Evolutionary conservation across 2,113 vertebrate species (phyloP), one percentile per base, ranked within the genome.

Genomic region (Zosterops lateralis): DNA sequence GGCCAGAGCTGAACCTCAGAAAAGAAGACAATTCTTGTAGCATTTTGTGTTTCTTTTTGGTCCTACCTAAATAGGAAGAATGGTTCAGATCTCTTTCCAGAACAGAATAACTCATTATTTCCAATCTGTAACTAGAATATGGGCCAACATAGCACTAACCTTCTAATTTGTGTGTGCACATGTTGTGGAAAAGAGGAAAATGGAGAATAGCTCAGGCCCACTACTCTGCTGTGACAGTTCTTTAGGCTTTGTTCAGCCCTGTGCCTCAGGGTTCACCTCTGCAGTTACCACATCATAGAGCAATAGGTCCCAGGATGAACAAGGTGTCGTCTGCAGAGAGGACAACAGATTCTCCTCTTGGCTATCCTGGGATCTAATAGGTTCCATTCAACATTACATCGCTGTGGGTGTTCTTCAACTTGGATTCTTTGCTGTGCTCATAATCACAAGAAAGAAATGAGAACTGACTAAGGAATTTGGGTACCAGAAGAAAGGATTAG

Each of bases 321-420:
- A 40, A 53, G 20, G 12, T 32, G n/a, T 28, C 34, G 13, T 0
- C 2, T n/a, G 78, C 62, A 84, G 51, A 70, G 32, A n/a, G 56
- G 71, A 32, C 47, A 62, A 12, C 2, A 54, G 29, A 14, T 47
- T 32, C 66, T 82, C 36, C 40, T 79, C 42, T 36, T 45, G 68
- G 42, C 15, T 60, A 0, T 29, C 29, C 56, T 70, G 42, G 47
- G 17, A 18, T 47, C 67, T 44, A n/a, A 0, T 0, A 4, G 32
- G 13, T 66, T 50, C 32, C 26, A 0, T 25, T 24, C 8, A 3
- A 57, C 18, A 6, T n/a, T 24, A 32, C 10, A 20, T 22, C 71
- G 64, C 34, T 61, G 61, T 20, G 61, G 21, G 10, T 47, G 22
- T 32, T 61, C 58, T 72, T 66, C 58, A 19, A 2, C 26, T 58